Conservation (phyloP, 2,888 invertebrate species). For the Nomada flava region DNA sequence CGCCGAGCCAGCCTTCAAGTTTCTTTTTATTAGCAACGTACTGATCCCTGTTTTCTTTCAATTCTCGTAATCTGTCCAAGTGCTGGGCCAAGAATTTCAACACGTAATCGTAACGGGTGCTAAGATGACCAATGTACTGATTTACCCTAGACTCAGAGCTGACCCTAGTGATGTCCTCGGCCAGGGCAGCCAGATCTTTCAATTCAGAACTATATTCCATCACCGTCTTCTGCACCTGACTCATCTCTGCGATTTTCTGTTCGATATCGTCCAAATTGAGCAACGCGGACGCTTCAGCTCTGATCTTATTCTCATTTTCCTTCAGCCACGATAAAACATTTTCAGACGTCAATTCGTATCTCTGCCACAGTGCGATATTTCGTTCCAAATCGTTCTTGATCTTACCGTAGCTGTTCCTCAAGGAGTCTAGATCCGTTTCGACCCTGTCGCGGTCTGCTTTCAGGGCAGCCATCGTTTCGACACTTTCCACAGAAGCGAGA, state of each 20-base stretch:
- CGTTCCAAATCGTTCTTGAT: slow-evolving; percentile 89
- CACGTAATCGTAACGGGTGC: slow-evolving; percentile 90
- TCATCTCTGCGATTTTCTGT: slow-evolving; percentile 89
- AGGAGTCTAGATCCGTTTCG: slow-evolving; percentile 89
- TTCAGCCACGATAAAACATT: slow-evolving; percentile 91
- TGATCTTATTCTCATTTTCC: slow-evolving; percentile 91
- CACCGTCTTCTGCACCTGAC: slow-evolving; percentile 88
- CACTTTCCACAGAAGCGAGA: slow-evolving; percentile 90
- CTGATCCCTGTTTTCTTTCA: slow-evolving; percentile 89
- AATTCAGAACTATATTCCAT: slow-evolving; percentile 88
- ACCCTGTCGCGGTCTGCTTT: slow-evolving; percentile 89
- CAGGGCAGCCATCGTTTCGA: slow-evolving; percentile 89
- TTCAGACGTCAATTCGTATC: slow-evolving; percentile 92
- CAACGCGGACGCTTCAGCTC: slow-evolving; percentile 90
- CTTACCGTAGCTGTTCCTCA: slow-evolving; percentile 88
- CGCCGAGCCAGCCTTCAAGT: slow-evolving; percentile 92
- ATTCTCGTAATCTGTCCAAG: slow-evolving; percentile 89
- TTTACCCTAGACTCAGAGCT: slow-evolving; percentile 93
- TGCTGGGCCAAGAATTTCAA: slow-evolving; percentile 89
- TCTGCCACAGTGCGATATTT: slow-evolving; percentile 91
- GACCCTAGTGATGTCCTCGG: slow-evolving; percentile 90
- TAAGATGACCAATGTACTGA: slow-evolving; percentile 92
- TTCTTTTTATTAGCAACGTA: slow-evolving; percentile 89
- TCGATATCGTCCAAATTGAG: slow-evolving; percentile 89
- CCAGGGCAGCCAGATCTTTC: slow-evolving; percentile 88